Base-by-base conservation (phyloP, 2,113 vertebrate species). In the Syrmaticus mikado region DNA sequence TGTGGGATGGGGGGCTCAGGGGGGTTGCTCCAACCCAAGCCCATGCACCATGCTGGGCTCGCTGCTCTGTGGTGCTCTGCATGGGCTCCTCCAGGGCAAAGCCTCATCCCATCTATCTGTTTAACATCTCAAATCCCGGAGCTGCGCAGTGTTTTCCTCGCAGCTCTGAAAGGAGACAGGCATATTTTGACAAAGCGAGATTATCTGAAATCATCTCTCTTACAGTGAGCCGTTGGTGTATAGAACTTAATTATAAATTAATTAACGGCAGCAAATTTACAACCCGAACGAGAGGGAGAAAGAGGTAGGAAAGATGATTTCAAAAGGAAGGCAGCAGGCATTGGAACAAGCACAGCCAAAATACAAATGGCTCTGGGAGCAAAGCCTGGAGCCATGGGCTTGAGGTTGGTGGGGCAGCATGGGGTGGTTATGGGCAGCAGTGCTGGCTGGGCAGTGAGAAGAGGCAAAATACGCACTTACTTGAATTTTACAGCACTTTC, bases 191-290 rank as follows among this genome's bases (percentile, higher is more conserved):
- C 82, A 85, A 89, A 87, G 19, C 0, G 60, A 87, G 91, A 85
- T 93, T 77, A 87, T 85, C 72, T 92, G 89, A 82, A 91, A 85
- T 85, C 60, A 17, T 64, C 72, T 80, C 74, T 43, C 62, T 68
- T 0, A 0, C 67, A 95, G 87, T 1, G 6, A 93, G 67, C 0
- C 1, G 67, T 41, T 89, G 89, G 84, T 71, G 68, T 12, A 80
- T 15, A 5, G 91, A 92, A 55, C 87, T 92, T 87, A 87, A 93
- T 94, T 93, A 93, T 82, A 89, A 94, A 96, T 92, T 93, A 94
- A 96, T 93, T 93, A 94, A 94, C 70, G 46, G 84, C 8, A 0
- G 68, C 70, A 89, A 85, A 95, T 95, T 91, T 80, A 67, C 89
- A 93, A 9, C 25, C n/a, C 55, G 4, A 80, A 48, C 55, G 62